Evolutionary conservation across 2,888 invertebrate species (phyloP), one percentile per base, ranked within the genome.

Genomic region (Lepidocyrtoides sp.): DNA sequence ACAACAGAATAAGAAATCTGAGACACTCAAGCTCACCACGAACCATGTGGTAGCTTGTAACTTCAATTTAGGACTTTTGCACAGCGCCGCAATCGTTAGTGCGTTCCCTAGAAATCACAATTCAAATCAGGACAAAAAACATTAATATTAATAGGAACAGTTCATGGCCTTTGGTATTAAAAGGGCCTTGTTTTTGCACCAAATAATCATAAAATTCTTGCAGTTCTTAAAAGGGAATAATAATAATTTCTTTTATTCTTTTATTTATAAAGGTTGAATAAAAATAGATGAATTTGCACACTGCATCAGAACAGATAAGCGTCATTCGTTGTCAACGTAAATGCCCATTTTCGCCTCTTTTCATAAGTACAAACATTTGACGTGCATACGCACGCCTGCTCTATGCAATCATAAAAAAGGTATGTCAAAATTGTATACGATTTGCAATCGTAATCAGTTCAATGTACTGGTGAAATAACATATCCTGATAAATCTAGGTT

Each of bases 11-110:
- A 98, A 96, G 84, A 98, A 96, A 95, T 98, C 98, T 0, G 98
- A 98, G 94, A 97, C 96, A 95, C 98, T 97, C 69, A 98, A 96
- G 14, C 98, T 98, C 92, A 98, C 96, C 44, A 98, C 98, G 95
- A 98, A 98, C 94, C 98, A 97, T 2, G 98, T 98, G 0, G 98
- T 98, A 82, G 98, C 98, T 95, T 98, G 98, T 12, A 96, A 96
- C 36, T 98, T 96, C 82, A 98, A 96, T 95, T 97, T 98, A 4
- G 97, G 97, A 94, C 97, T 97, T 95, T 97, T 96, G 54, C 97
- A 95, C 90, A 98, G 96, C 0, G 98, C 98, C 92, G 98, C 95
- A 79, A 98, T 97, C 20, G 98, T 98, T 92, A 98, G 96, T 57
- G 97, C 96, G 96, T 98, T 98, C 91, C 98, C 98, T 98, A 32